Evolutionary conservation across 1,140 invertebrate species (phyloP).

Genomic region (Apis florea): DNA sequence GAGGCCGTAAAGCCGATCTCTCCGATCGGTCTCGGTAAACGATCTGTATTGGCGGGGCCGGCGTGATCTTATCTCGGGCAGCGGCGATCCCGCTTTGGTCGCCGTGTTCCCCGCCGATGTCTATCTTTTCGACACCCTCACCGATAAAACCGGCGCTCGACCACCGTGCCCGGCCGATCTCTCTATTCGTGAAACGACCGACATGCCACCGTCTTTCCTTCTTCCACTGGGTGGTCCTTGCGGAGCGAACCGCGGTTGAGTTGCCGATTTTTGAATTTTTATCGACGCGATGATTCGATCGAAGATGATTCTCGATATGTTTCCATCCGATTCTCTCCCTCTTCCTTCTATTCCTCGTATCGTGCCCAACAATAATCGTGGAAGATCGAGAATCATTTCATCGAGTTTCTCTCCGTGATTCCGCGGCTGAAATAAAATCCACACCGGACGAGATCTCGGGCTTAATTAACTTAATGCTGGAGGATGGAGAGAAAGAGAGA

Average conservation of each 20-base stretch:
- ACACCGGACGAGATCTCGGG: constrained; percentile 74
- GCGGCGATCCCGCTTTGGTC: constrained; percentile 63
- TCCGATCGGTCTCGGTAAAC: constrained; percentile 61
- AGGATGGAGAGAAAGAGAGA: constrained; percentile 65
- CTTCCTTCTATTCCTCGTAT: too few species aligned
- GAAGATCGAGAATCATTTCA: too few species aligned
- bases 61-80: constrained; percentile 55
- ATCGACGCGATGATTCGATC: too few species aligned
- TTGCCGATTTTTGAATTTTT: too few species aligned
- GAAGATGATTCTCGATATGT: too few species aligned
- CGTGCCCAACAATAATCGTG: too few species aligned
- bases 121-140: constrained; percentile 64
- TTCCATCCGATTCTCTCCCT: too few species aligned
- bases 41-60: constrained; percentile 60
- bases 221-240: constrained; percentile 5
- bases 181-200: constrained; percentile 53
- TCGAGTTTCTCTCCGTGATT: not conserved
- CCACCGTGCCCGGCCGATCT: constrained; percentile 47
- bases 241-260: too few species aligned
- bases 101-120: constrained; percentile 60
- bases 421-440: constrained; percentile 73
- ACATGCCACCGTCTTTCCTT: too few species aligned
- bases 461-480: constrained; percentile 80
- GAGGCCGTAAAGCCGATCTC: constrained; percentile 58
- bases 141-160: constrained; percentile 60